Base-by-base conservation (phyloP, 2,113 vertebrate species). In the Hippopotamus amphibius region DNA sequence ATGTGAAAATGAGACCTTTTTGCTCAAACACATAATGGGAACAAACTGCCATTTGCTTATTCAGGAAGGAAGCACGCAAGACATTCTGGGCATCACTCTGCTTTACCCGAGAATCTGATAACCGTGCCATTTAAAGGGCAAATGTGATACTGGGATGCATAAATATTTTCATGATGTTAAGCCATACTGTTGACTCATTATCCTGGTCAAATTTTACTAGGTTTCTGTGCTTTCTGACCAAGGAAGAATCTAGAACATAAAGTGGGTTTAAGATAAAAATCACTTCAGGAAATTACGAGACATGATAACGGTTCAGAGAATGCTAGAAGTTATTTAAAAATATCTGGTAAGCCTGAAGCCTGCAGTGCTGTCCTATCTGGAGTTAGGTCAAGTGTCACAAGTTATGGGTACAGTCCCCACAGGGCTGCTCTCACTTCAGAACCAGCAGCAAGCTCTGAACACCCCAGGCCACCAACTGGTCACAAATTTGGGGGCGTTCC, bases 121-220 rank as follows among this genome's bases (percentile, higher is more conserved):
- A 46, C 19, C 14, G 19, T 14, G 14, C 43, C 37, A 11, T 48
- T 74, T 88, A 55, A 93, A 80, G n/a, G 89, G n/a, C 19, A 92
- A 55, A 61, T 7, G 12, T 74, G 53, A 85, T 77, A n/a, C 13
- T 6, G 3, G 71, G 68, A 37, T 65, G 21, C 24, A 50, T 33
- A 61, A 33, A 59, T 92, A 61, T 76, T 85, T 53, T 46, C 72
- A 93, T 88, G 59, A 66, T 76, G 17, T 10, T 84, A 63, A 92
- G n/a, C 16, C 33, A 22, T 83, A 33, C 66, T 68, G 65, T 14
- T 79, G 41, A 46, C 59, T 9, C 5, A 61, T 57, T 57, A 77
- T 50, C 48, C 22, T 61, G 15, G 37, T 71, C 30, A 86, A 59
- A 79, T 77, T 82, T 97, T 82, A 30, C 65, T 69, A 76, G 53